Evolutionary conservation across 2,888 invertebrate genomes (phyloP).

Genomic region (Cremastinae sp.): DNA sequence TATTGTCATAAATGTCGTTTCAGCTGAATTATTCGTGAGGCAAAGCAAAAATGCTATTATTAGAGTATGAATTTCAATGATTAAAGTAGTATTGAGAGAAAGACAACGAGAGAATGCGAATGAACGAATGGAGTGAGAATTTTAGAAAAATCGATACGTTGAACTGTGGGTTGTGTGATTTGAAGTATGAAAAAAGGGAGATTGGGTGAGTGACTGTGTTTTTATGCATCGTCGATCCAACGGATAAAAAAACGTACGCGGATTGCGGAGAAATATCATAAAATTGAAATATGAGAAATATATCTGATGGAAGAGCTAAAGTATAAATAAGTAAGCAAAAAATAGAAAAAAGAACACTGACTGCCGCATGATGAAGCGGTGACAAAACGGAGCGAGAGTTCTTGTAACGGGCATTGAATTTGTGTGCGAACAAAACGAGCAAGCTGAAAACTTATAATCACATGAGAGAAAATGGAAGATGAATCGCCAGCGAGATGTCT

Average conservation of each 20-base stretch:
- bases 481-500: not conserved
- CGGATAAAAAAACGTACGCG: conserved; percentile 11
- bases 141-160: not conserved
- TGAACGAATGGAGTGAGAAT: conserved; percentile 40
- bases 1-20: conserved; percentile 74
- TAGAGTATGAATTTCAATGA: conserved; percentile 45
- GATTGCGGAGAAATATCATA: not conserved
- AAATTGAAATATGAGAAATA: conserved; percentile 6
- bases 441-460: conserved; percentile 22
- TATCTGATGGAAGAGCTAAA: not conserved
- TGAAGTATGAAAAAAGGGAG: conserved; percentile 33
- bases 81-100: conserved; percentile 43
- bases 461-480: not conserved
- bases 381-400: conserved; percentile 20
- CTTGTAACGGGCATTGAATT: conserved; percentile 52
- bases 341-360: conserved; percentile 25
- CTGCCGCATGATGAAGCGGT: conserved; percentile 34
- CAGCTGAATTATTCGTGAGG: conserved; percentile 56
- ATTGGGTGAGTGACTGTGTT: conserved; percentile 46
- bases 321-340: conserved; percentile 12
- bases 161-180: conserved; percentile 7
- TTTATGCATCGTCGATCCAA: conserved; percentile 44
- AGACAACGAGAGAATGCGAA: conserved; percentile 44
- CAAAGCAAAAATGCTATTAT: conserved; percentile 54
- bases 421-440: not conserved